Conservation (phyloP, 1,140 invertebrate species). For the Cydia splendana region DNA sequence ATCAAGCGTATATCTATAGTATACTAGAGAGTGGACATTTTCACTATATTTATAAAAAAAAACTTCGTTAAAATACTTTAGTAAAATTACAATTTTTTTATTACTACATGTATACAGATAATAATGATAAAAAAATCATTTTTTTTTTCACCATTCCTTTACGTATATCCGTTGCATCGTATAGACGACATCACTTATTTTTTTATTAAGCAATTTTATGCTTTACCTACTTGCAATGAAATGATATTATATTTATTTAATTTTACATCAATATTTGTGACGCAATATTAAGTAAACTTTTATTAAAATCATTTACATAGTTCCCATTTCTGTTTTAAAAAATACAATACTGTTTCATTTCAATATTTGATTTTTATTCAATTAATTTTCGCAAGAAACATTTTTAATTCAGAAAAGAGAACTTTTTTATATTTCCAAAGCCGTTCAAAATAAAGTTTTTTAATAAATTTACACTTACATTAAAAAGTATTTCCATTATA, state of each 20-base stretch:
- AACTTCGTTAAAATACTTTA: slow-evolving; percentile 51
- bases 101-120: slow-evolving; percentile 56
- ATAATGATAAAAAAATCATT: slow-evolving; percentile 65
- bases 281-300: not conserved
- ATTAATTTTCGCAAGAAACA: slow-evolving; percentile 2
- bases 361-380: not conserved
- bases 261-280: slow-evolving; percentile 19
- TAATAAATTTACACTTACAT: slow-evolving; percentile 57
- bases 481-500: slow-evolving; percentile 54
- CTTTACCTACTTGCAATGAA: not conserved
- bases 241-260: not conserved
- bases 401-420: slow-evolving; percentile 27
- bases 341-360: slow-evolving; percentile 35
- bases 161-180: slow-evolving; percentile 75
- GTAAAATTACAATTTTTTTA: slow-evolving; percentile 64
- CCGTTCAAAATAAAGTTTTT: slow-evolving; percentile 34
- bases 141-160: slow-evolving; percentile 60
- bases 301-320: not conserved
- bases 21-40: slow-evolving; percentile 56
- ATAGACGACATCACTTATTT: slow-evolving; percentile 58
- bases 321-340: slow-evolving; percentile 29
- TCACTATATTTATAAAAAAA: slow-evolving; percentile 44
- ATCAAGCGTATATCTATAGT: slow-evolving; percentile 55
- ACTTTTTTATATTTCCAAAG: slow-evolving; percentile 33
- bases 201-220: slow-evolving; percentile 35